These are phyloP conservation scores for Crenuchus spilurus DNA, from an alignment of 2,797 vertebrate genomes.

Conservation along the genomic window DNA sequence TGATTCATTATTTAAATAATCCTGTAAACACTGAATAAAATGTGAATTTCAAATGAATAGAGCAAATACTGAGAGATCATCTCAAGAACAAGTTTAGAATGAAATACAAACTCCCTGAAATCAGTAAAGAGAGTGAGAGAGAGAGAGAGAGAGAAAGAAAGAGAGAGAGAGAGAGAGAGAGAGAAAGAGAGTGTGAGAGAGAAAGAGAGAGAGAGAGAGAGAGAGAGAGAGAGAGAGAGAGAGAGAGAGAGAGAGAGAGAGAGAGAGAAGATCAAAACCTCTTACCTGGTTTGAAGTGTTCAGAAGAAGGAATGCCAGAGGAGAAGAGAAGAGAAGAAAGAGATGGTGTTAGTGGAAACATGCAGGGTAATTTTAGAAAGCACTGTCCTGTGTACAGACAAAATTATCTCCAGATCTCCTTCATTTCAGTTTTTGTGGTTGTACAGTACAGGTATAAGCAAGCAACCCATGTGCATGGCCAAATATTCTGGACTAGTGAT, in stretches of 20 bases:
- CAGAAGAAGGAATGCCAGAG: slow-evolving; percentile 51
- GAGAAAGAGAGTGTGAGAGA: slow-evolving; percentile 5
- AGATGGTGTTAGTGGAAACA: slow-evolving; percentile 51
- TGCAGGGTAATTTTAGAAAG: slow-evolving; percentile 18
- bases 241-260: slow-evolving; percentile 15
- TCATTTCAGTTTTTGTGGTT: slow-evolving; percentile 24
- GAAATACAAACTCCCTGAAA: too few relatives aligned
- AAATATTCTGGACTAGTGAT: too few relatives aligned
- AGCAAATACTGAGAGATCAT: too few relatives aligned
- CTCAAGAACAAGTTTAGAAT: too few relatives aligned
- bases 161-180: slow-evolving; percentile 9
- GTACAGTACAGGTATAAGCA: slow-evolving; percentile 16
- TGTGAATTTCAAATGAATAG: too few relatives aligned
- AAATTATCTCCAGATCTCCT: slow-evolving; percentile 30
- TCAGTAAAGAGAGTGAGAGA: not conserved
- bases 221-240: not conserved
- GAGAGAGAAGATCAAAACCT: slow-evolving; percentile 46
- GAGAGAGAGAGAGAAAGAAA: slow-evolving; percentile 16
- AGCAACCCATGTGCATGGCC: not conserved
- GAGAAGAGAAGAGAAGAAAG: slow-evolving; percentile 46
- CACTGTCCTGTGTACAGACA: slow-evolving; percentile 24
- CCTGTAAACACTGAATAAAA: too few relatives aligned
- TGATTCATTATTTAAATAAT: too few relatives aligned
- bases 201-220: slow-evolving; percentile 16
- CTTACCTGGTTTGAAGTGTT: slow-evolving; percentile 69